Conservation (phyloP, 2,888 invertebrate genomes). For the Rhimphoctona megacephalus region DNA sequence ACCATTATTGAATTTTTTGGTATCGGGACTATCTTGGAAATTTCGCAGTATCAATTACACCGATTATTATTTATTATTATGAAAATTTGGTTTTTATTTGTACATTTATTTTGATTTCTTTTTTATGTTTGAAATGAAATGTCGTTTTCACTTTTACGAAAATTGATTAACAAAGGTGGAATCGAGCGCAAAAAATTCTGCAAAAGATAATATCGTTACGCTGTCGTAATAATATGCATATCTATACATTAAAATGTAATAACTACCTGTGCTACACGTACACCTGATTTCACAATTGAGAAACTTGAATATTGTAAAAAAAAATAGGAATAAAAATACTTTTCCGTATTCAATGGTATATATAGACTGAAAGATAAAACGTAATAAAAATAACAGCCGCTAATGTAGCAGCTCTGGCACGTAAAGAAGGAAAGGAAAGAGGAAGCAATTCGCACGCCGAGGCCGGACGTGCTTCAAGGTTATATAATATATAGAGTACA, state of each 20-base stretch:
- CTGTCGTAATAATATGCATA: conserved; percentile 6
- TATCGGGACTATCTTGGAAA: too few species aligned
- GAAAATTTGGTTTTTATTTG: neutral
- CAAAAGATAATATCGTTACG: neutral
- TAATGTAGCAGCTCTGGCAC: conserved; percentile 49
- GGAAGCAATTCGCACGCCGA: conserved; percentile 67
- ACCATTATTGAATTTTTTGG: neutral
- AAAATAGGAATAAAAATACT: conserved; percentile 10
- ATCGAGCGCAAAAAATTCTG: neutral
- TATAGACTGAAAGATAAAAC: conserved; percentile 49
- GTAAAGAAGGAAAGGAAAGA: conserved; percentile 66
- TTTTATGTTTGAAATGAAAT: neutral
- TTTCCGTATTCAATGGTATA: conserved; percentile 47
- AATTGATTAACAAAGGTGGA: neutral
- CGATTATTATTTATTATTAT: neutral
- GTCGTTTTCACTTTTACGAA: neutral
- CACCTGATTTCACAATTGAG: conserved; percentile 44
- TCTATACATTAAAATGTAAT: conserved; percentile 6
- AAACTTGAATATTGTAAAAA: conserved; percentile 40
- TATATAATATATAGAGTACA: conserved; percentile 59
- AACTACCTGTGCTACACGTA: conserved; percentile 1
- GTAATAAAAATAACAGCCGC: conserved; percentile 59
- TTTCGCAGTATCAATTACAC: neutral
- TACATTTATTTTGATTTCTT: neutral
- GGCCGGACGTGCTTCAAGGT: conserved; percentile 68